Percentiles rank a stretch among this genome's conserved stretches.
Evolutionary conservation across 2,888 invertebrate species (phyloP).

Genomic region (Ormyrus nitidulus): DNA sequence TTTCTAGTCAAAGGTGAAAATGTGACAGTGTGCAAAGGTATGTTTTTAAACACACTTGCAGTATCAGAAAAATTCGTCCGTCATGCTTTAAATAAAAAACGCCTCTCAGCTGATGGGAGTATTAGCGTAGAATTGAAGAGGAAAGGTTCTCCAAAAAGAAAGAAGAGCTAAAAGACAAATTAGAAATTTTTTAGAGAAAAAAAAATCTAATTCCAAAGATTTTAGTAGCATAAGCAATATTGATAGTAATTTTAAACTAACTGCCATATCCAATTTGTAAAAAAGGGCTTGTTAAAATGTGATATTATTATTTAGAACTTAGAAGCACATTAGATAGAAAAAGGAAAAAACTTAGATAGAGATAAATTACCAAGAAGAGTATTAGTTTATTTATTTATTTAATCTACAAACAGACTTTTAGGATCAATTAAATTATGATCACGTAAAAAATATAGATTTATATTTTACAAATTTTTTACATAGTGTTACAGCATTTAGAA

Average conservation of each 20-base stretch:
- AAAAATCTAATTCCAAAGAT: slow-evolving; percentile 59
- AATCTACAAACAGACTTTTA: not conserved
- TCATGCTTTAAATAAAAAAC: slow-evolving; percentile 65
- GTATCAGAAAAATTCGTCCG: slow-evolving; percentile 67
- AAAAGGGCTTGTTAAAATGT: slow-evolving; percentile 62
- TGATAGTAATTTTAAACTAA: slow-evolving; percentile 63
- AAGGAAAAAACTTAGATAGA: not conserved
- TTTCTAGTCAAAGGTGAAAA: slow-evolving; percentile 62
- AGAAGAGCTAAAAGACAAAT: slow-evolving; percentile 67
- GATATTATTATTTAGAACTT: slow-evolving; percentile 65
- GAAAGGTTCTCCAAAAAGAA: slow-evolving; percentile 60
- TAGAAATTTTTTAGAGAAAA: slow-evolving; percentile 63
- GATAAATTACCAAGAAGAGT: not conserved
- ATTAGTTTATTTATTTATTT: not conserved
- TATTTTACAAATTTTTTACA: not conserved
- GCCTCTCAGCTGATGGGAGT: slow-evolving; percentile 62
- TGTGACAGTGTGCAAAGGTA: slow-evolving; percentile 66
- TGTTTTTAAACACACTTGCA: slow-evolving; percentile 67
- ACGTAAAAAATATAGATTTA: not conserved
- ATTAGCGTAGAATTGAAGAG: slow-evolving; percentile 52
- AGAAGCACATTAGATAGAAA: slow-evolving; percentile 44
- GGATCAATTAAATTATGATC: not conserved
- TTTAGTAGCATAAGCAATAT: slow-evolving; percentile 59
- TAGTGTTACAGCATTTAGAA: not conserved
- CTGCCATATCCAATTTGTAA: slow-evolving; percentile 65